Base-by-base conservation (phyloP, 2,113 vertebrate species). In the Petrocephalus microphthalmus region DNA sequence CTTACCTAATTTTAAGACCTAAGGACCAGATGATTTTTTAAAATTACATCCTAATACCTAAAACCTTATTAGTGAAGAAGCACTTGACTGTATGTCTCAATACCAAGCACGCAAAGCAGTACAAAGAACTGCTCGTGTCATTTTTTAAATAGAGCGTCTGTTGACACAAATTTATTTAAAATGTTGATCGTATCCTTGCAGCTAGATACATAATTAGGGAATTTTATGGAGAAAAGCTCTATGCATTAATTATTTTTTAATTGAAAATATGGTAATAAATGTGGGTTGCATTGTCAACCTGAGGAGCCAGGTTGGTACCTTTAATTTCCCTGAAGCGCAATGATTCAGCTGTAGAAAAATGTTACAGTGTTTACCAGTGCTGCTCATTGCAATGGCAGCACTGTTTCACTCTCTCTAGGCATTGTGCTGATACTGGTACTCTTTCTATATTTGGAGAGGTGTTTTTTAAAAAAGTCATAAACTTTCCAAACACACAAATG, bases 171-270 rank as follows among this genome's bases (percentile, higher is more conserved):
- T 78, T 42, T 42, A 78, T 78, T 78, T 78, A 78, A 78, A 78
- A 78, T 78, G 71, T 33, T 78, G 71, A 78, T 78, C 15, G 71
- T 78, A 78, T 42, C 71, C 71, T 78, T 42, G 33, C 71, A 78
- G 71, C 71, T 37, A 78, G 33, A 78, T 78, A 78, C 5, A 17
- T 78, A n/a, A 78, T 78, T 78, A 78, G 13, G 71, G 71, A 13
- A 5, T 74, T 78, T 78, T 78, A 42, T 78, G 11, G 7, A 13
- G 53, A 54, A 54, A 54, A 49, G 7, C 47, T 49, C 7, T 7
- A 49, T 49, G 60, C 60, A 67, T 67, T 67, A 29, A 78, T 78
- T 78, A 78, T 78, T 78, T 78, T 78, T 42, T 78, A 78, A 78
- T 78, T 78, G 71, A 42, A 78, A 78, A 78, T 42, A 78, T 78